Percentiles rank a stretch among this genome's conserved stretches.
Conservation (phyloP, 2,797 vertebrate species). For the Denticeps clupeoides region DNA sequence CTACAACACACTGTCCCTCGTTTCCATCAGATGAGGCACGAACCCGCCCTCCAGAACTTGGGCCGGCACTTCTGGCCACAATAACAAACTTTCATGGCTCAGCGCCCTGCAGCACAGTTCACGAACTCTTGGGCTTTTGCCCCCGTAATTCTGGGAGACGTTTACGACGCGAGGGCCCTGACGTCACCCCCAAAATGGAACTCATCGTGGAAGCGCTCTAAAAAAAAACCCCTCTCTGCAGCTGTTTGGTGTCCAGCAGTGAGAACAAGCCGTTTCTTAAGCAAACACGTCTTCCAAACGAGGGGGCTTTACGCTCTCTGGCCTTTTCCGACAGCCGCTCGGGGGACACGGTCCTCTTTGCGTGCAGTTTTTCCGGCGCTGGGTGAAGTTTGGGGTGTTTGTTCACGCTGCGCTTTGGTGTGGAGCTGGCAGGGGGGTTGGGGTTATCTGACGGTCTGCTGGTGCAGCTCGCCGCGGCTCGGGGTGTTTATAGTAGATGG, state of each 20-base stretch:
- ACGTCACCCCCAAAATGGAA: slow-evolving; percentile 25
- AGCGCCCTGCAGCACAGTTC: slow-evolving; percentile 14
- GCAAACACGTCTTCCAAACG: too few relatives aligned
- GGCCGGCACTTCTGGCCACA: slow-evolving; percentile 26
- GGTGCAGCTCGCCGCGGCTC: slow-evolving; percentile 3
- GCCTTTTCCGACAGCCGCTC: neutral
- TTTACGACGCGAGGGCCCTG: slow-evolving; percentile 25
- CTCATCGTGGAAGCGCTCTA: slow-evolving; percentile 34
- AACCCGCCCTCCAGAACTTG: neutral
- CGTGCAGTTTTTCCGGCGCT: slow-evolving; percentile 11
- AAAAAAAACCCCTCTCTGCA: slow-evolving; percentile 18
- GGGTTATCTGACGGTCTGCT: slow-evolving; percentile 6
- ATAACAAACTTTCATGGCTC: slow-evolving; percentile 29
- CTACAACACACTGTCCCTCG: neutral
- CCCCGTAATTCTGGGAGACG: slow-evolving; percentile 24
- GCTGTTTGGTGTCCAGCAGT: too few relatives aligned
- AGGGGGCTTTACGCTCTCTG: neutral
- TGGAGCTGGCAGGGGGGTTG: slow-evolving; percentile 1
- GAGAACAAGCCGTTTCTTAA: too few relatives aligned
- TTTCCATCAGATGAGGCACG: slow-evolving; percentile 19
- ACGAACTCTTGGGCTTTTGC: slow-evolving; percentile 14
- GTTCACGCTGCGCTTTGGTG: slow-evolving; percentile 15
- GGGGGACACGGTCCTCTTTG: neutral
- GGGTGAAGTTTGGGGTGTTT: slow-evolving; percentile 2
- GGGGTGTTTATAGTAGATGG: slow-evolving; percentile 50